Percentiles rank a stretch among this genome's conserved stretches.
phyloP scores from a whole-genome alignment of 2,888 invertebrate species.

The Stenotaenia linearis region DNA sequence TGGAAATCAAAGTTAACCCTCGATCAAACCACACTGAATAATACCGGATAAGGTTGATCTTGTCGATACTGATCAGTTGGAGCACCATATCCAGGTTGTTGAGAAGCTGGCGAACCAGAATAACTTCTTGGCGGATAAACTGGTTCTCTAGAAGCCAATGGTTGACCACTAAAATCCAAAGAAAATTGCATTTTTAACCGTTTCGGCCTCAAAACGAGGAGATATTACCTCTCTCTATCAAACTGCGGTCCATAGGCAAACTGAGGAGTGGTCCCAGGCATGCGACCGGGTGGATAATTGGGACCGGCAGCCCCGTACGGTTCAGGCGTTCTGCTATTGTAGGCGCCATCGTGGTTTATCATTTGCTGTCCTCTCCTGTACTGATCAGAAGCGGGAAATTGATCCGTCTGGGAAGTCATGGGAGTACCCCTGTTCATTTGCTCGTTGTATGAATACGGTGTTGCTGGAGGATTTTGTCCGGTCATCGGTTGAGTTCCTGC shows the following conservation, averaged over 20 bases:
- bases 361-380: conserved; percentile 45
- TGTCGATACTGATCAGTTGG: conserved; percentile 16
- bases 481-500: conserved; percentile 16
- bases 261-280: conserved; percentile 33
- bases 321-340: conserved; percentile 29
- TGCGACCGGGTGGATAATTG: conserved; percentile 21
- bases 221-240: conserved; percentile 35
- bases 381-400: conserved; percentile 42
- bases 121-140: conserved; percentile 5
- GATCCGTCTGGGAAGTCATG: conserved; percentile 27
- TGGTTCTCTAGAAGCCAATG: not conserved
- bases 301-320: conserved; percentile 32
- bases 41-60: conserved; percentile 22
- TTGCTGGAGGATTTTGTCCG: conserved; percentile 27
- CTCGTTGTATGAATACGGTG: conserved; percentile 30
- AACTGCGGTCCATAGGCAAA: conserved; percentile 35
- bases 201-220: not conserved
- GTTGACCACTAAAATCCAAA: not conserved
- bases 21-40: not conserved
- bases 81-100: conserved; percentile 8
- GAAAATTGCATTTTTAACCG: not conserved
- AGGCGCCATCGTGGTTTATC: conserved; percentile 35
- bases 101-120: not conserved
- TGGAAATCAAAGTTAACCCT: not conserved
- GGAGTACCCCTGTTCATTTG: conserved; percentile 30